Conservation (phyloP, 1,140 invertebrate genomes). For the Drosophila quadrilineata region DNA sequence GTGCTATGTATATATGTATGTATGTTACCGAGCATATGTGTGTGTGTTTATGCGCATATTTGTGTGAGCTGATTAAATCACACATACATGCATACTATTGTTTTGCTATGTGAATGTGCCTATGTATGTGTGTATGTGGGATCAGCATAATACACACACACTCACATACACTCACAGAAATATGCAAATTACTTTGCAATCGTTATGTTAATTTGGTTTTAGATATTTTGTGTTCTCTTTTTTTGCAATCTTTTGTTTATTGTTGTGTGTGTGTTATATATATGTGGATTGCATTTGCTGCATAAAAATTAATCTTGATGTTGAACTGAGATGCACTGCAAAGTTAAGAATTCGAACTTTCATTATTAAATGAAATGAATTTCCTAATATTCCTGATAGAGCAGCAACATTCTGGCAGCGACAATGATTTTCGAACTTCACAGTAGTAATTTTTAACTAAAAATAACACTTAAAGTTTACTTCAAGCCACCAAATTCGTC, state of each 20-base stretch:
- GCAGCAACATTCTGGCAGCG: slow-evolving; percentile 49
- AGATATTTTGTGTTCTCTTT: background rate
- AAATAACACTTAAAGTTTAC: slow-evolving; percentile 67
- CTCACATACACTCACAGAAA: background rate
- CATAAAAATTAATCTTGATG: background rate
- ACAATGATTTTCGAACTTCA: slow-evolving; percentile 49
- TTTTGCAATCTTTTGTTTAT: background rate
- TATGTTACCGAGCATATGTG: background rate
- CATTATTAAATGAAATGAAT: slow-evolving; percentile 27
- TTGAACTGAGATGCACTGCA: slow-evolving; percentile 5
- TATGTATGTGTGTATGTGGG: too few relatives aligned
- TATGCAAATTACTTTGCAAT: background rate
- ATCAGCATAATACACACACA: too few relatives aligned
- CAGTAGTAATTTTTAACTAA: slow-evolving; percentile 72
- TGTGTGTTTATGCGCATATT: background rate
- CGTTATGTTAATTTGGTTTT: background rate
- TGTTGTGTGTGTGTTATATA: background rate
- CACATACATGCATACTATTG: background rate
- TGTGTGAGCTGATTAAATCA: background rate
- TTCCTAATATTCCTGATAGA: slow-evolving; percentile 22
- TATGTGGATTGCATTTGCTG: background rate
- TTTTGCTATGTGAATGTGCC: too few relatives aligned
- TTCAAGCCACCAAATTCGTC: slow-evolving; percentile 52
- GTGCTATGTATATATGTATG: slow-evolving; percentile 1
- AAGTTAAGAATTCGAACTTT: slow-evolving; percentile 18